Conservation (phyloP, 2,797 vertebrate genomes). For the Poeciliopsis paucimaculata region DNA sequence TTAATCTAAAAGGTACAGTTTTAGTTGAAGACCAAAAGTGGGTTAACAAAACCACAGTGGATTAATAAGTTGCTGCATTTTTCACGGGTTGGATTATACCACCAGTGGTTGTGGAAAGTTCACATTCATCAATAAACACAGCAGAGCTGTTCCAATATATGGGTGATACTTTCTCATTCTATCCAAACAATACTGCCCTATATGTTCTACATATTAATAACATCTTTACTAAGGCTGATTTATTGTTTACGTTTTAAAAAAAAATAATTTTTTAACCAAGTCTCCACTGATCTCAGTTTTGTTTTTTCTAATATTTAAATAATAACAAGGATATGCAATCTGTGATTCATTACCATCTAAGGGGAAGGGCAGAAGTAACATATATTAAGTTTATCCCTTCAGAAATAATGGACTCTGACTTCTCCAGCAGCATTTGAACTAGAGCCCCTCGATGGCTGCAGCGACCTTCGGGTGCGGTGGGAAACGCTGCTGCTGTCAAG, state of each 20-base stretch:
- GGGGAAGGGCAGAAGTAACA: background rate
- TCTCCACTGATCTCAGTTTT: background rate
- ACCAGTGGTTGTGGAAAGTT: background rate
- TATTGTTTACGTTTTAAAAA: background rate
- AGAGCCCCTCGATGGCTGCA: background rate
- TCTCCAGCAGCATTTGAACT: slow-evolving; percentile 16
- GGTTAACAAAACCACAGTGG: background rate
- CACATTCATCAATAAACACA: background rate
- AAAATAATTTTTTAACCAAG: background rate
- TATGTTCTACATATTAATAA: background rate
- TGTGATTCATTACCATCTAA: background rate
- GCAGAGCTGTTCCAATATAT: background rate
- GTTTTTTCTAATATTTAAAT: background rate
- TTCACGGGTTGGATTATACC: background rate
- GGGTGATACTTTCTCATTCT: background rate
- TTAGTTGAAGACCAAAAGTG: background rate
- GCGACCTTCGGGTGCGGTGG: slow-evolving; percentile 10
- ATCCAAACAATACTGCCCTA: background rate
- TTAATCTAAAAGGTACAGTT: background rate
- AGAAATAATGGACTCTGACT: slow-evolving; percentile 9
- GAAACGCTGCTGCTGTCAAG: slow-evolving; percentile 20
- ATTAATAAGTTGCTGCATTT: background rate
- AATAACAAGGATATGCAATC: background rate
- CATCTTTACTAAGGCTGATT: background rate
- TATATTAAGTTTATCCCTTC: background rate